Percentiles rank a stretch among this genome's conserved stretches.
phyloP scores from a whole-genome alignment of 2,113 vertebrate species.

The Urocitellus parryii region DNA sequence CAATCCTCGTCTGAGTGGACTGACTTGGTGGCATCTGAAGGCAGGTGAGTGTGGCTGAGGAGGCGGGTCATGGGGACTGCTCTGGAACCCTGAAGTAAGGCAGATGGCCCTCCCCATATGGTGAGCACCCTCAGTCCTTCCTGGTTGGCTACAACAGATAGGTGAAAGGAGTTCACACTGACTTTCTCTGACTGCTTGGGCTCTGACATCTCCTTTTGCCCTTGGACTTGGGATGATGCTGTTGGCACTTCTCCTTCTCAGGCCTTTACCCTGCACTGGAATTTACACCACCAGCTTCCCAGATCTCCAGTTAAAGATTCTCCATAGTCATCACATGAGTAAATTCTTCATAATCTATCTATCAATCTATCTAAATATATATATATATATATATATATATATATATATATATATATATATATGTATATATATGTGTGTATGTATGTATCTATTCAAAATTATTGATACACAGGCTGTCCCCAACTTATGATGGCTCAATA shows the following conservation, averaged over 20 bases:
- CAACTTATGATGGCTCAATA: neutral
- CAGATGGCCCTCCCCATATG: neutral
- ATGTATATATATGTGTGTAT: no score
- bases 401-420: fast-evolving
- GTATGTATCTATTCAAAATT: neutral
- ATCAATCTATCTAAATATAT: no score
- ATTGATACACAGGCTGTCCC: neutral
- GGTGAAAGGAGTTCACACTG: no score
- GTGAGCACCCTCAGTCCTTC: no score
- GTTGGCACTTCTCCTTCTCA: neutral
- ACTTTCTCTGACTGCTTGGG: neutral
- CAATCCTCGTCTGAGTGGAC: no score
- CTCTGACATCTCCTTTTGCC: neutral
- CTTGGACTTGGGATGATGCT: neutral
- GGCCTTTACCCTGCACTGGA: neutral
- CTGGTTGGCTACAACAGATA: neutral
- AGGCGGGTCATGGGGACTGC: no score
- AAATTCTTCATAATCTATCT: neutral
- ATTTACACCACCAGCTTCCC: neutral
- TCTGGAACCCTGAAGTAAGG: no score
- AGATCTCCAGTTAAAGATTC: neutral
- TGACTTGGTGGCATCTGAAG: no score
- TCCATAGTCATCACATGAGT: neutral
- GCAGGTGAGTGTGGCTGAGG: no score
- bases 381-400: neutral